Evolutionary conservation across 1,140 invertebrate species (phyloP).

Genomic region (Hylaeus anthracinus): DNA sequence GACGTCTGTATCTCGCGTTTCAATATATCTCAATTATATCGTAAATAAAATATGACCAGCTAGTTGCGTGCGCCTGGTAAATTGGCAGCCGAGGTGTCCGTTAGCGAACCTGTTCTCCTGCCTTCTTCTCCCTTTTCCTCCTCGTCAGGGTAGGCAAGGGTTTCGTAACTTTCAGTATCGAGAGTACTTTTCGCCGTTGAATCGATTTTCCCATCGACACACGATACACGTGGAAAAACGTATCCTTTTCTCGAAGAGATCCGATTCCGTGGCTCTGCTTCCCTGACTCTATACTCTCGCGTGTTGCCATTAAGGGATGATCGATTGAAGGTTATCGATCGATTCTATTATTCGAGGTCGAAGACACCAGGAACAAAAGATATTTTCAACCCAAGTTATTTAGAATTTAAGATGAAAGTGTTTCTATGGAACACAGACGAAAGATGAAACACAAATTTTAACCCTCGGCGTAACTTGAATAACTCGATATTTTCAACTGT

Average conservation of each 20-base stretch:
- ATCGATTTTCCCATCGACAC: constrained; percentile 27
- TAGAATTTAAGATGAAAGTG: too few species aligned
- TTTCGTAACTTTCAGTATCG: constrained; percentile 27
- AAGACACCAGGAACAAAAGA: too few species aligned
- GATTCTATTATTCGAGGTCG: background rate
- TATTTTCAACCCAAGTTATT: too few species aligned
- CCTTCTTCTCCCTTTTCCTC: constrained; percentile 23
- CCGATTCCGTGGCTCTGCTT: background rate
- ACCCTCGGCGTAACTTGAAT: too few species aligned
- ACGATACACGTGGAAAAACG: background rate
- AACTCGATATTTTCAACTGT: too few species aligned
- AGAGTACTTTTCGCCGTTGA: constrained; percentile 13
- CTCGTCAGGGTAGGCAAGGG: background rate
- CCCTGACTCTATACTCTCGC: background rate
- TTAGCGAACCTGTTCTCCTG: constrained; percentile 69
- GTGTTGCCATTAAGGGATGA: constrained; percentile 14
- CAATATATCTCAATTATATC: constrained; percentile 79
- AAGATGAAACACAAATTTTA: too few species aligned
- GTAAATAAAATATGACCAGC: constrained; percentile 77
- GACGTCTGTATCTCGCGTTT: constrained; percentile 74
- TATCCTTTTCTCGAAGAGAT: background rate
- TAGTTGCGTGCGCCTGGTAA: constrained; percentile 73
- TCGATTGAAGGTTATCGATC: constrained; percentile 16
- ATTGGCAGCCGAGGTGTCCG: constrained; percentile 73
- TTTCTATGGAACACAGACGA: too few species aligned